Conservation (phyloP, 2,888 invertebrate genomes). For the Ormia ochracea region DNA sequence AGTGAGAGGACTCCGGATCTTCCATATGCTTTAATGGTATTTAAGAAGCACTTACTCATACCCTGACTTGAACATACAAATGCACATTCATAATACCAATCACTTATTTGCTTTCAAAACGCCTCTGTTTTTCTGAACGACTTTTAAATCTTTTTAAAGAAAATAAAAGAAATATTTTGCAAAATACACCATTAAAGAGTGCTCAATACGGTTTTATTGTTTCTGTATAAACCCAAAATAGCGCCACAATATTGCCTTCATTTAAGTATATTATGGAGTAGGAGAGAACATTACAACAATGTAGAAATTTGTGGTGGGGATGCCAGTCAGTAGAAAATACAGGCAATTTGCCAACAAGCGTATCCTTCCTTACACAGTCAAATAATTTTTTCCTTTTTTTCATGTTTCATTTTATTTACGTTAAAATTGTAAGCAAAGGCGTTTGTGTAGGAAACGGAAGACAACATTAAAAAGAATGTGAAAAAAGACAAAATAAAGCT, state of each 20-base stretch:
- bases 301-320: slow-evolving; percentile 30
- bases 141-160: not conserved
- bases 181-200: slow-evolving; percentile 58
- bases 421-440: slow-evolving; percentile 5
- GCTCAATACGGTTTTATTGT: slow-evolving; percentile 74
- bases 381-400: not conserved
- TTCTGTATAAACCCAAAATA: slow-evolving; percentile 74
- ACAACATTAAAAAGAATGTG: slow-evolving; percentile 48
- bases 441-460: slow-evolving; percentile 44
- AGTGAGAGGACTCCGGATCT: too few relatives aligned
- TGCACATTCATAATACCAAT: not conserved
- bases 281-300: not conserved
- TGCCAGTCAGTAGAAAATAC: slow-evolving; percentile 27
- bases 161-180: not conserved
- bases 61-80: not conserved
- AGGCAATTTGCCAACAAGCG: slow-evolving; percentile 56
- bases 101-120: not conserved
- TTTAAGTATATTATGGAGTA: slow-evolving; percentile 73
- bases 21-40: too few relatives aligned
- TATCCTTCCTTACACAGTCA: slow-evolving; percentile 39
- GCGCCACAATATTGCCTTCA: slow-evolving; percentile 75
- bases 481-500: slow-evolving; percentile 43
- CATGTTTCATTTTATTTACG: not conserved
- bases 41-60: too few relatives aligned
- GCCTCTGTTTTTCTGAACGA: not conserved